Evolutionary conservation across 2,797 vertebrate species (phyloP).

Genomic region (Lates japonicus): DNA sequence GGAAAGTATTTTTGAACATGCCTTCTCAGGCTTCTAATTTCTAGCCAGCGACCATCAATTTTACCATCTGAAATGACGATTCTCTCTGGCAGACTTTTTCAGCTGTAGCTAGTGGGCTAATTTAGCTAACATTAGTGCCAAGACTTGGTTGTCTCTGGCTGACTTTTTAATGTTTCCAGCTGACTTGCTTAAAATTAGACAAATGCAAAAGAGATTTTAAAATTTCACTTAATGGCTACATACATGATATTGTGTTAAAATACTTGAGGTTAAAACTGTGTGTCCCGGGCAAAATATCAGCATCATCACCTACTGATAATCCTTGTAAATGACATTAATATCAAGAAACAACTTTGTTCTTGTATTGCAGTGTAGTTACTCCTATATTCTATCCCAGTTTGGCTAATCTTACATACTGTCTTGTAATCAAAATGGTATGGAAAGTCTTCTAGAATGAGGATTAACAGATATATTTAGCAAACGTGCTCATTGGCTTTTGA

Average conservation of each 20-base stretch:
- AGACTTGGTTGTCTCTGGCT: neutral
- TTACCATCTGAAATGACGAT: neutral
- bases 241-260: neutral
- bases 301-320: neutral
- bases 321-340: neutral
- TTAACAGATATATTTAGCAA: neutral
- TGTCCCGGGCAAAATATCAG: neutral
- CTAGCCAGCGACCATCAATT: neutral
- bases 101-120: neutral
- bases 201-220: neutral
- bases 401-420: neutral
- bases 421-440: neutral
- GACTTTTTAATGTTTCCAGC: neutral
- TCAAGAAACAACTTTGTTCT: neutral
- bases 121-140: neutral
- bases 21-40: neutral
- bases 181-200: neutral
- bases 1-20: neutral
- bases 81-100: neutral
- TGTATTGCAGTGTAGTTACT: conserved; percentile 1
- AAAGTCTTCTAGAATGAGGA: neutral
- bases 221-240: neutral
- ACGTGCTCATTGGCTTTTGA: neutral
- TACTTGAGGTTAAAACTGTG: neutral
- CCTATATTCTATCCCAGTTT: neutral